Conservation (phyloP, 35 echinoderm and acorn worm genomes). For the Apostichopus japonicus region DNA sequence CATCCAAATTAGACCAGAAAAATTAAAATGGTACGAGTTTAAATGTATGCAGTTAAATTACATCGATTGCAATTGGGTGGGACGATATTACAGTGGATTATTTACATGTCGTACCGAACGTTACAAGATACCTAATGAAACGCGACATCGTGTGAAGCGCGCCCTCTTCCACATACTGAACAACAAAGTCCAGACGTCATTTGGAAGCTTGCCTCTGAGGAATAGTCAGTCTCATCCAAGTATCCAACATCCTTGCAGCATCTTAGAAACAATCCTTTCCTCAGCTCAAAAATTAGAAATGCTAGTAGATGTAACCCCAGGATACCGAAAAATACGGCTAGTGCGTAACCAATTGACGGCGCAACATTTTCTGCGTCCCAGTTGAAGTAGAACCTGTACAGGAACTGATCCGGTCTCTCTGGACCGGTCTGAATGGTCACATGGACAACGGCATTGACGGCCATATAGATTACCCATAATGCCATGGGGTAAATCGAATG, state of each 20-base stretch:
- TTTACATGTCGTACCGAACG: no score
- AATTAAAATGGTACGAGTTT: no score
- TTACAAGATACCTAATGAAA: not conserved
- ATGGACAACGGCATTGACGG: conserved; percentile 17
- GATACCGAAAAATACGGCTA: not conserved
- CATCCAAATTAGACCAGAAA: no score
- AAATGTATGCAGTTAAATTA: no score
- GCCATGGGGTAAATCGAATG: conserved; percentile 33
- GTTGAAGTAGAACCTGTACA: not conserved
- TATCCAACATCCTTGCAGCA: conserved; percentile 25
- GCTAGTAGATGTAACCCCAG: not conserved
- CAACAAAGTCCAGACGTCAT: conserved; percentile 33
- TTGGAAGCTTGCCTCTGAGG: not conserved
- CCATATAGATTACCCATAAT: conserved; percentile 17
- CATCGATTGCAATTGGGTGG: no score
- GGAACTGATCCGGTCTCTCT: not conserved
- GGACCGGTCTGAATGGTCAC: not conserved
- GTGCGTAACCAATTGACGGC: not conserved
- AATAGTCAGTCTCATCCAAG: not conserved
- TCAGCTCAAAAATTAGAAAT: not conserved
- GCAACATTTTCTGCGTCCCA: conserved; percentile 26
- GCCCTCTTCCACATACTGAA: conserved; percentile 54
- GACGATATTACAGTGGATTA: no score
- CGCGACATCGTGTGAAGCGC: conserved; percentile 28
- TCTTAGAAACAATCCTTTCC: not conserved